phyloP scores from a whole-genome alignment of 2,888 invertebrate genomes.

The Apodemia mormo region DNA sequence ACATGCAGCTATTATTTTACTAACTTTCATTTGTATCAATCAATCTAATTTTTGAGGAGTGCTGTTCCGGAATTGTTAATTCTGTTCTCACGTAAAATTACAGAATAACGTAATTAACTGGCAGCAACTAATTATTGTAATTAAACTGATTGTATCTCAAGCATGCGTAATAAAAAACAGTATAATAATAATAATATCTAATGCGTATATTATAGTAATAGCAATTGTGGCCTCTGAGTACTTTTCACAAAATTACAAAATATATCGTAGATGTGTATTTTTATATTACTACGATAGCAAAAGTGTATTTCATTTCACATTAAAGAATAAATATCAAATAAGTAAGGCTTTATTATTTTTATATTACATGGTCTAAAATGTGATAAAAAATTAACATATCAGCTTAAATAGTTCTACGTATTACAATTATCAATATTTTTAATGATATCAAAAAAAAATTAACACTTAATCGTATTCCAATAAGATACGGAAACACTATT shows the following conservation, averaged over 20 bases:
- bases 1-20: too few relatives aligned
- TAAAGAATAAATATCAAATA: too few relatives aligned
- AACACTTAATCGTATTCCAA: too few relatives aligned
- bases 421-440: too few relatives aligned
- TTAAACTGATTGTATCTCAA: conserved; percentile 3
- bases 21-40: not conserved
- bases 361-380: too few relatives aligned
- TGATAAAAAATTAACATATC: too few relatives aligned
- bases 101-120: not conserved
- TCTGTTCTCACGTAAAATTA: conserved; percentile 5
- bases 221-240: not conserved
- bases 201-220: not conserved
- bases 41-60: not conserved
- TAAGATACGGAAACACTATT: too few relatives aligned
- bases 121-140: conserved; percentile 4
- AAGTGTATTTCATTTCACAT: too few relatives aligned
- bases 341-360: too few relatives aligned
- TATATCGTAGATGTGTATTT: not conserved
- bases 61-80: not conserved
- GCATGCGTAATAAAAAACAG: not conserved
- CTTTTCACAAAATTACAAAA: not conserved
- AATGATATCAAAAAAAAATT: too few relatives aligned
- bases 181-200: not conserved
- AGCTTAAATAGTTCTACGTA: too few relatives aligned
- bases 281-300: not conserved